Evolutionary conservation across 30 jellyfish, hydroid and myxozoan genomes (phyloP), one percentile per base, ranked within the genome.

Genomic region (Aurelia sp.): DNA sequence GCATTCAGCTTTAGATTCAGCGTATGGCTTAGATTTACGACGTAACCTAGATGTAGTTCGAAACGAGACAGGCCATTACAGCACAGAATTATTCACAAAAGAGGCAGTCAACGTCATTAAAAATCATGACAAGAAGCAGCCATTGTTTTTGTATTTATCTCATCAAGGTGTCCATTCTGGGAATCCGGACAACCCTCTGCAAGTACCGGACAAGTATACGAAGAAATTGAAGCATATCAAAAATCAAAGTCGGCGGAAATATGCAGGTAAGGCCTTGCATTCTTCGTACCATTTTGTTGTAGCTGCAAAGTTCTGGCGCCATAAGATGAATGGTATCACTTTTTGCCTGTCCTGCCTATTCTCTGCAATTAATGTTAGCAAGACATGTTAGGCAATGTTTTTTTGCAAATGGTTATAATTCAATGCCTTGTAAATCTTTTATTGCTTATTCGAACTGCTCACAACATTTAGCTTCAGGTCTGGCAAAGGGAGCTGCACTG

Each of bases 131-230:
- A 81, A 76, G 23, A 41, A 53, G 13, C 81, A 93, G 71, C 97
- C 98, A 3, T 51, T 93, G 78, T 93, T 93, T 64, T 71, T 93
- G 74, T 93, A 87, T 58, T 71, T 93, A 4, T 84, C 98, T 3
- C 97, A 93, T 59, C 98, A 93, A 64, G 96, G 97, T 31, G 98
- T 88, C 71, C 98, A 93, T 69, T 76, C 96, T 16, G 98, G 98
- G 13, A 93, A 93, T 73, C 96, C 94, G 11, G 97, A 93, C 66
- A 94, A 88, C 68, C 98, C 98, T 23, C 89, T 88, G 61, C 97
- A 93, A 78, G 97, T 72, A 11, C 97, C 96, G 6, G 90, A 59
- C 47, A 44, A 66, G 52, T 93, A 88, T 62, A 33, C 63, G 35
- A 73, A 83, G n/a, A 81, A 93, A 66, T 68, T 93, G 60, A 74